Evolutionary conservation across 1,140 invertebrate genomes (phyloP).

Genomic region (Bilobella aurantiaca): DNA sequence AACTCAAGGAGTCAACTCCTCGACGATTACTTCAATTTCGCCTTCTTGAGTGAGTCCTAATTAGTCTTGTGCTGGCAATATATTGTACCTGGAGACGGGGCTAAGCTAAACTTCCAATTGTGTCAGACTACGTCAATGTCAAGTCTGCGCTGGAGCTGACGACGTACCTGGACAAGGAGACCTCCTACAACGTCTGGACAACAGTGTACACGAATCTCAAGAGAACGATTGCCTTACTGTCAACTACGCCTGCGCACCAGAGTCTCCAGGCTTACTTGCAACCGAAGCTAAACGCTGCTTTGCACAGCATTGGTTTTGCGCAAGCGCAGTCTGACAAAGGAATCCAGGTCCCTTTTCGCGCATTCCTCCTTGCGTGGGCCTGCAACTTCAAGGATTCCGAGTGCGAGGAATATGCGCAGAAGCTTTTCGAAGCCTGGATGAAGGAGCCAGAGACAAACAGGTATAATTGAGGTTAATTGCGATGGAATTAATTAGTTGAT

Average conservation of each 20-base stretch:
- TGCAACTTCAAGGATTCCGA: background rate
- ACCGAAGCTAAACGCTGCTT: background rate
- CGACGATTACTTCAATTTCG: slow-evolving; percentile 51
- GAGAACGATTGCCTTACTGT: background rate
- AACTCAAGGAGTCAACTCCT: slow-evolving; percentile 77
- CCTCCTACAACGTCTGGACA: background rate
- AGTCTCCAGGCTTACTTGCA: background rate
- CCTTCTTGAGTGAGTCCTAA: slow-evolving; percentile 13
- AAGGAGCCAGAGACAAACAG: background rate
- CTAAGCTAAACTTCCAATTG: background rate
- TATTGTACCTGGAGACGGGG: no score
- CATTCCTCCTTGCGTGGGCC: background rate
- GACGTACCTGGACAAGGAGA: background rate
- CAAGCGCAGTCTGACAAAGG: background rate
- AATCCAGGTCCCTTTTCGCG: background rate
- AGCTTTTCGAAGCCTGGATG: background rate
- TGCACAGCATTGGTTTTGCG: background rate
- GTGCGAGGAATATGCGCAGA: background rate
- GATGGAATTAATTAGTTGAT: background rate
- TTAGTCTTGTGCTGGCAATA: background rate
- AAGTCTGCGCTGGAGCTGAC: background rate
- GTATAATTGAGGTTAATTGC: background rate
- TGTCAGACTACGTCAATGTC: background rate
- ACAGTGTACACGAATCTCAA: background rate
- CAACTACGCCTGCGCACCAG: background rate